Evolutionary conservation across 2,113 vertebrate genomes (phyloP).

Genomic region (Calyptommatus sinebrachiatus): DNA sequence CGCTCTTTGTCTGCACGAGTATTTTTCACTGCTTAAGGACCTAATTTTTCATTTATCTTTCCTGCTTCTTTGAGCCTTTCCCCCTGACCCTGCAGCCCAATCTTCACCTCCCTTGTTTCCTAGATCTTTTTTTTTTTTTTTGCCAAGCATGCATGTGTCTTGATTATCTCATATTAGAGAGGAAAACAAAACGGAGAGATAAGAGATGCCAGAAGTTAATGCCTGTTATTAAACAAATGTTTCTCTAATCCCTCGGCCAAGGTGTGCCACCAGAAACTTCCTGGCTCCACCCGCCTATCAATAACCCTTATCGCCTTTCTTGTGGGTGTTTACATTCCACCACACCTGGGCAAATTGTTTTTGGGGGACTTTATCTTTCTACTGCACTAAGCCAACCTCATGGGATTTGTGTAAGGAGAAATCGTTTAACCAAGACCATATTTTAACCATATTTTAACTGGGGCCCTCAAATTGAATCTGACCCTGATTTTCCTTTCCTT

Average conservation of each 20-base stretch:
- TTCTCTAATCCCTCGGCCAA: constrained; percentile 27
- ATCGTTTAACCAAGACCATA: background rate
- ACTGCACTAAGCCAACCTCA: constrained; percentile 21
- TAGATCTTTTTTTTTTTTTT: too few species aligned
- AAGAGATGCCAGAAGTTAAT: constrained; percentile 12
- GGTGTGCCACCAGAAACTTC: background rate
- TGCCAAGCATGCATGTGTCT: background rate
- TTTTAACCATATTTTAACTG: background rate
- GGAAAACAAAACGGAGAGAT: background rate
- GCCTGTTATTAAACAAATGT: constrained; percentile 20
- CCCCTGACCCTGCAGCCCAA: background rate
- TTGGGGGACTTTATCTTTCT: constrained; percentile 48
- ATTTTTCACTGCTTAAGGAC: background rate
- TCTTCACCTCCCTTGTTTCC: too few species aligned
- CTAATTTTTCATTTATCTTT: background rate
- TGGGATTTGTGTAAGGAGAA: background rate
- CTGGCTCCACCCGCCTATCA: background rate
- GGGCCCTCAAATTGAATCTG: too few species aligned
- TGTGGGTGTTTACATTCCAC: constrained; percentile 41
- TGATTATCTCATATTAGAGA: background rate
- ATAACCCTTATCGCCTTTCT: background rate
- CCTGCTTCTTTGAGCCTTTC: background rate
- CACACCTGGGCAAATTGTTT: constrained; percentile 48
- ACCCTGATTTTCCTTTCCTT: too few species aligned
- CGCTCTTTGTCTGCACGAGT: background rate